These are phyloP conservation scores for Pseudococcus viburni DNA, from an alignment of 2,888 invertebrate genomes.

Conservation along the genomic window DNA sequence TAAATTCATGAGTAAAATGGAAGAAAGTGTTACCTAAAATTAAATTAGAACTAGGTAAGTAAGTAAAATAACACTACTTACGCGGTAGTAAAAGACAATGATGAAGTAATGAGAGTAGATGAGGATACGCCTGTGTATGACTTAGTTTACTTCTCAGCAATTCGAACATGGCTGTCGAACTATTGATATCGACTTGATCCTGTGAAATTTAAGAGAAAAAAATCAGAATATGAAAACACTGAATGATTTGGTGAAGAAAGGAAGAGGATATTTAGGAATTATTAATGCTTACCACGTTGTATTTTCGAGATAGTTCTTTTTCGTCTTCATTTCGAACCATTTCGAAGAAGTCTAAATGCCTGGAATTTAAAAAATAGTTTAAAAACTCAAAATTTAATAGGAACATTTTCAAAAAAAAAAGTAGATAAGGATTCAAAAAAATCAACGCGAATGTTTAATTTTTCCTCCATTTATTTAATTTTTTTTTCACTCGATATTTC, in stretches of 20 bases:
- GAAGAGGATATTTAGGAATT: no score
- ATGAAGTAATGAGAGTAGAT: slow-evolving; percentile 89
- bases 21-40: not conserved
- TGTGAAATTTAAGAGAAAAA: slow-evolving; percentile 68
- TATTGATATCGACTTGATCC: slow-evolving; percentile 94
- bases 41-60: no score
- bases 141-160: slow-evolving; percentile 88
- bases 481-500: no score
- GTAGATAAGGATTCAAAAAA: no score
- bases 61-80: slow-evolving; percentile 66
- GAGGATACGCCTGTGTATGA: slow-evolving; percentile 93
- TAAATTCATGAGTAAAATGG: not conserved
- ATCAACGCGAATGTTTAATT: no score
- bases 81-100: slow-evolving; percentile 69
- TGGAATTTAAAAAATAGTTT: slow-evolving; percentile 69
- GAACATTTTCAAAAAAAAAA: not conserved
- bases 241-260: no score
- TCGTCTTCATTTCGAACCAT: slow-evolving; percentile 98
- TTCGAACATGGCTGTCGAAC: slow-evolving; percentile 94
- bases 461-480: no score
- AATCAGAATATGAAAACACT: no score
- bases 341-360: slow-evolving; percentile 98
- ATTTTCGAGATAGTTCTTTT: slow-evolving; percentile 90
- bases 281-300: slow-evolving; percentile 78
- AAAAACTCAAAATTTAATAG: not conserved